Conservation (phyloP, 2,113 vertebrate genomes). For the Acrocephalus kingi region DNA sequence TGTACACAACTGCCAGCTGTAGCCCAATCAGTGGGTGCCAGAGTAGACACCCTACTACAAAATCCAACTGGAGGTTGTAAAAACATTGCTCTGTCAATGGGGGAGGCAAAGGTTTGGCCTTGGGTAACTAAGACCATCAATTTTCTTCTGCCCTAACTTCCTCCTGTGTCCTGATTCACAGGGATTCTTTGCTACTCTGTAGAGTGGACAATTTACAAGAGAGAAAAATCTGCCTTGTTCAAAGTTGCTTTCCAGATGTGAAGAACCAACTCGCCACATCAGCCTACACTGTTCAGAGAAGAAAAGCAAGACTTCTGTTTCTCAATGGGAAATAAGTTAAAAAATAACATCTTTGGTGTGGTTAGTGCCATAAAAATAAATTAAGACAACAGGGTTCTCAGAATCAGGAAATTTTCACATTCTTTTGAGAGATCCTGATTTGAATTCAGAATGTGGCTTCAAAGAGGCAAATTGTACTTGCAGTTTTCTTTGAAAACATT, state of each 20-base stretch:
- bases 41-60: neutral
- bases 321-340: neutral
- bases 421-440: neutral
- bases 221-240: neutral
- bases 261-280: neutral
- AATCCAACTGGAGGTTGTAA: neutral
- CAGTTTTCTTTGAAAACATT: slow-evolving; percentile 11
- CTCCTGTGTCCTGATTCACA: neutral
- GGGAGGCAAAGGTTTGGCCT: neutral
- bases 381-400: neutral
- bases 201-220: neutral
- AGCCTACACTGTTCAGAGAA: neutral
- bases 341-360: neutral
- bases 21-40: neutral
- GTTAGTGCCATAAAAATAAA: neutral
- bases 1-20: neutral
- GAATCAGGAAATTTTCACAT: neutral
- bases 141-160: neutral
- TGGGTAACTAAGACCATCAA: neutral
- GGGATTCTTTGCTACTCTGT: neutral
- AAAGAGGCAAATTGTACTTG: neutral
- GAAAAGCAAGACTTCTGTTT: neutral
- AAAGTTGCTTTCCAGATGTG: neutral
- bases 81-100: neutral
- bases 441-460: neutral